These are phyloP conservation scores for Pseudomyrmex flavicornis DNA, from an alignment of 1,140 invertebrate genomes.

Conservation along the genomic window DNA sequence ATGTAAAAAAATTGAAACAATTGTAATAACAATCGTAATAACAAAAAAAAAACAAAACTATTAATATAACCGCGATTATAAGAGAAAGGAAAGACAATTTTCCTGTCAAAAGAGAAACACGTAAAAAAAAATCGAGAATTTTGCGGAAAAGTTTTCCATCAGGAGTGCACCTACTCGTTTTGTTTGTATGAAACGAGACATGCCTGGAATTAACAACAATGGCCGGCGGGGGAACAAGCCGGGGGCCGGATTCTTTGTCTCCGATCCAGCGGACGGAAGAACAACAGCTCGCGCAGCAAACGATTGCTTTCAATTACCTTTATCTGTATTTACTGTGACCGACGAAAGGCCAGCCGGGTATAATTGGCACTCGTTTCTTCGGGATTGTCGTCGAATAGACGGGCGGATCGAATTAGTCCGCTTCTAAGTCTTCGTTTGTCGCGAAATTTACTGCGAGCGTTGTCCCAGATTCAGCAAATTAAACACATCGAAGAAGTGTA, in stretches of 20 bases:
- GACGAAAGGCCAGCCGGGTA: conserved; percentile 25
- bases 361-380: conserved; percentile 46
- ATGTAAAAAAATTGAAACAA: not conserved
- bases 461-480: conserved; percentile 1
- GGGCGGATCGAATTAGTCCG: conserved; percentile 44
- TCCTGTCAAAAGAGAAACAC: no score
- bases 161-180: not conserved
- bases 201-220: conserved; percentile 39
- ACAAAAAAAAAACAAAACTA: not conserved
- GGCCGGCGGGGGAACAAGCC: conserved; percentile 33
- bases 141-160: not conserved
- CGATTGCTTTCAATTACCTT: conserved; percentile 73
- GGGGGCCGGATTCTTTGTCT: conserved; percentile 45
- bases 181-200: not conserved
- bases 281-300: conserved; percentile 46
- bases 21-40: not conserved
- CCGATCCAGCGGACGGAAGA: conserved; percentile 18
- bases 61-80: not conserved
- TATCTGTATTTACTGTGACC: conserved; percentile 74
- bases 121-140: not conserved
- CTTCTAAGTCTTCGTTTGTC: conserved; percentile 43
- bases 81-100: not conserved
- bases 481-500: conserved; percentile 6
- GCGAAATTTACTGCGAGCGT: conserved; percentile 34
- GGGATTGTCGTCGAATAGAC: conserved; percentile 28